These are phyloP conservation scores for Yponomeuta plumbellus DNA, from an alignment of 2,888 invertebrate genomes.

Conservation along the genomic window DNA sequence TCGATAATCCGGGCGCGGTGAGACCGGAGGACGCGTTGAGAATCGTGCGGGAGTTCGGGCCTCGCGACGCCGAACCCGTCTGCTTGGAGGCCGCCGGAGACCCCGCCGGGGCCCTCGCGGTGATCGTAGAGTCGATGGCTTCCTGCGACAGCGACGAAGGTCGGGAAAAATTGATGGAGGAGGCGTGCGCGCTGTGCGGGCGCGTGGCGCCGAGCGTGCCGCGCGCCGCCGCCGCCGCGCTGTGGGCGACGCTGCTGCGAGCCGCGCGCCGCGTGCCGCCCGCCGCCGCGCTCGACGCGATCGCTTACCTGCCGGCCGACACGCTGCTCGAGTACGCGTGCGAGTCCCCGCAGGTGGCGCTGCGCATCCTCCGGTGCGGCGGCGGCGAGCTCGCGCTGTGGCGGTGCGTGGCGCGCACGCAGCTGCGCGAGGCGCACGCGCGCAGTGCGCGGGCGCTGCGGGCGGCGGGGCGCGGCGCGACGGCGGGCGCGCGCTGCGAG, in stretches of 20 bases:
- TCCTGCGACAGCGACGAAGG: constrained; percentile 25
- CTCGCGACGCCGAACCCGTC: constrained; percentile 49
- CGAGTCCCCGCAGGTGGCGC: constrained; percentile 34
- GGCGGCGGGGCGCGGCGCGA: constrained; percentile 45
- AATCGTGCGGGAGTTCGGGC: constrained; percentile 44
- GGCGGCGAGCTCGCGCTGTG: constrained; percentile 19
- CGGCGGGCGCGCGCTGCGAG: constrained; percentile 49
- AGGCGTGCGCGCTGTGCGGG: constrained; percentile 48
- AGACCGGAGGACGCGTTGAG: constrained; percentile 60
- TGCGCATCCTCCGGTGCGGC: neutral
- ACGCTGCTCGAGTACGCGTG: constrained; percentile 33
- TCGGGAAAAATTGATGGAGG: constrained; percentile 31
- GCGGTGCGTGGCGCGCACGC: constrained; percentile 15
- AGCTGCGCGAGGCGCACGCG: constrained; percentile 33
- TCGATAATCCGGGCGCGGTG: constrained; percentile 46
- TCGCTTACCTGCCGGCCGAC: constrained; percentile 24
- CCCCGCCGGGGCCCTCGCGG: constrained; percentile 51
- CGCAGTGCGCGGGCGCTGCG: constrained; percentile 36
- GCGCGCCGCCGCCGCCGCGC: constrained; percentile 33
- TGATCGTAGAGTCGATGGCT: constrained; percentile 39
- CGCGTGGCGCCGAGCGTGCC: constrained; percentile 47
- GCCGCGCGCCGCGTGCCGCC: constrained; percentile 22
- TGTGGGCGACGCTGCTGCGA: constrained; percentile 44
- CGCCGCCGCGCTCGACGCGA: constrained; percentile 16
- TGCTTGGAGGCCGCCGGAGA: constrained; percentile 65